Evolutionary conservation across 2,888 invertebrate species (phyloP).

Genomic region (Polylopha cassiicola): DNA sequence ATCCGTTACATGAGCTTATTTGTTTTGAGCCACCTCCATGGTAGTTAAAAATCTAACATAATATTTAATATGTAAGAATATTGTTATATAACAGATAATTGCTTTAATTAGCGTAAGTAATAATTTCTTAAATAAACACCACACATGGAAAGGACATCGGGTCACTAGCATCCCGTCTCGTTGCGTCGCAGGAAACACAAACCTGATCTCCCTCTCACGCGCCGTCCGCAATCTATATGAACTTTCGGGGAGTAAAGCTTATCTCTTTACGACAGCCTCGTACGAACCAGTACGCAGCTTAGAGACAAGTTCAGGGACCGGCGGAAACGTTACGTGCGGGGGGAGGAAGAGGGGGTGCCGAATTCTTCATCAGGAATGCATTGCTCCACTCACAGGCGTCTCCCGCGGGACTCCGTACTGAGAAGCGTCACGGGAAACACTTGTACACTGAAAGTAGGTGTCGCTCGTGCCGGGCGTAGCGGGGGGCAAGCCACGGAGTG

Average conservation of each 20-base stretch:
- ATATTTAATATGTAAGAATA: too few species aligned
- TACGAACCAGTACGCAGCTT: conserved; percentile 4
- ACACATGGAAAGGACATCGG: too few species aligned
- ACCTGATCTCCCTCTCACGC: conserved; percentile 47
- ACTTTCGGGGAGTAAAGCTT: conserved; percentile 31
- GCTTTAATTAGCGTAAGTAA: too few species aligned
- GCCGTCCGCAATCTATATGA: conserved; percentile 28
- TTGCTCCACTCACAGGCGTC: neutral
- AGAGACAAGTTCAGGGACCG: conserved; percentile 23
- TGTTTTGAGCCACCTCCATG: too few species aligned
- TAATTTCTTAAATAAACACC: too few species aligned
- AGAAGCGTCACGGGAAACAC: conserved; percentile 18
- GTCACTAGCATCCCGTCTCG: too few species aligned
- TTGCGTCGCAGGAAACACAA: conserved; percentile 35
- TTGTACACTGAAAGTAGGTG: conserved; percentile 38
- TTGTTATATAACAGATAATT: too few species aligned
- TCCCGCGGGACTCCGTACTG: neutral
- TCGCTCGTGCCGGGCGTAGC: conserved; percentile 20
- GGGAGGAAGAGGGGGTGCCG: conserved; percentile 7
- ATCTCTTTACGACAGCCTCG: conserved; percentile 7
- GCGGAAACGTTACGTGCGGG: neutral
- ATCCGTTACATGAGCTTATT: too few species aligned
- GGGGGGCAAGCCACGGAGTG: conserved; percentile 23
- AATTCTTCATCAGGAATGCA: neutral
- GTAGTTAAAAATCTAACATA: too few species aligned